These are phyloP conservation scores for Lymantria monacha DNA, from an alignment of 2,888 invertebrate genomes.

Conservation along the genomic window DNA sequence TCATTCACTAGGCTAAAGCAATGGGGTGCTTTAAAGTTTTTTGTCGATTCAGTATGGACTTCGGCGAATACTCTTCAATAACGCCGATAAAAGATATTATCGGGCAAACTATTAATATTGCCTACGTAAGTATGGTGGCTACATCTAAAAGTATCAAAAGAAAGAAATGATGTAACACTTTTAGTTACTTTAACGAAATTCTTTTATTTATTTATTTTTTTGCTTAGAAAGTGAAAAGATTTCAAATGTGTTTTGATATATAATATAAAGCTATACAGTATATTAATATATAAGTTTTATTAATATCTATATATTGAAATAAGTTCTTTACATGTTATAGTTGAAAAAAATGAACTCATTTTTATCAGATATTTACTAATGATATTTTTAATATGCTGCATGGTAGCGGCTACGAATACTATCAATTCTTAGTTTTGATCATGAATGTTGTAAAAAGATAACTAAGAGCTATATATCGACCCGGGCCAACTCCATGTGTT, in stretches of 20 bases:
- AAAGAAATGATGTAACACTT: constrained; percentile 6
- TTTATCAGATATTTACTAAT: too few relatives aligned
- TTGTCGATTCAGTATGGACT: constrained; percentile 26
- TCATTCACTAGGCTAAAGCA: constrained; percentile 22
- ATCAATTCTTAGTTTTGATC: too few relatives aligned
- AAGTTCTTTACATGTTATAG: too few relatives aligned
- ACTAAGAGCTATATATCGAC: too few relatives aligned
- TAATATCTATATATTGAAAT: not conserved
- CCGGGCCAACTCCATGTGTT: too few relatives aligned
- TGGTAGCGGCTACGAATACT: too few relatives aligned
- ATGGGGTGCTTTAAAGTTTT: constrained; percentile 26
- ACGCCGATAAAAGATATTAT: constrained; percentile 21
- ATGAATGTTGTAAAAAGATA: too few relatives aligned
- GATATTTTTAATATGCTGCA: too few relatives aligned
- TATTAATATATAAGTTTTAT: not conserved
- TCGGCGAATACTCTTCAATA: constrained; percentile 24
- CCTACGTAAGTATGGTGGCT: not conserved
- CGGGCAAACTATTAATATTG: constrained; percentile 19
- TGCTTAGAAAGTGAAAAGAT: not conserved
- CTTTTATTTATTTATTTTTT: not conserved
- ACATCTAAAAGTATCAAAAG: constrained; percentile 1
- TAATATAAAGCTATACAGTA: not conserved
- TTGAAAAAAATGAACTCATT: too few relatives aligned
- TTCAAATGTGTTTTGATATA: not conserved
- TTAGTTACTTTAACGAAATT: constrained; percentile 1